These are phyloP conservation scores for Oncorhynchus gorbuscha DNA, from an alignment of 2,113 vertebrate species.

Conservation along the genomic window DNA sequence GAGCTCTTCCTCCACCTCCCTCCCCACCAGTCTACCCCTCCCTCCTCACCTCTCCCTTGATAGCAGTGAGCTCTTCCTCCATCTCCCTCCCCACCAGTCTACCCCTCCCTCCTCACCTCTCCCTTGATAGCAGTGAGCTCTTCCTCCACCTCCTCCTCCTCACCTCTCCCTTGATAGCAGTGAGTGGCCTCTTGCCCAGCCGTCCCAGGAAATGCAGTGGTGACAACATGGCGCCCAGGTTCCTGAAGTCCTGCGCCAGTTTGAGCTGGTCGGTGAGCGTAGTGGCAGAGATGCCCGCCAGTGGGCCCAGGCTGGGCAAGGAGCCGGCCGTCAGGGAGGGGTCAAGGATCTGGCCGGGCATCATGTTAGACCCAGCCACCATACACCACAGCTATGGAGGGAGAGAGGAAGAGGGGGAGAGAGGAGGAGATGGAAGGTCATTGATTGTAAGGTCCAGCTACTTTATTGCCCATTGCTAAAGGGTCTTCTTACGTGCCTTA, in stretches of 20 bases:
- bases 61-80: no score
- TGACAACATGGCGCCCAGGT: slow-evolving; percentile 86
- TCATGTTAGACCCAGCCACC: slow-evolving; percentile 82
- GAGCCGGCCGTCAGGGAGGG: slow-evolving; percentile 87
- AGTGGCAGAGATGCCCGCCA: slow-evolving; percentile 88
- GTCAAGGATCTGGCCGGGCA: slow-evolving; percentile 97
- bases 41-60: no score
- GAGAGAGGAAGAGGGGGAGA: slow-evolving; percentile 1
- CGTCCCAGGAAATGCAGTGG: slow-evolving; percentile 89
- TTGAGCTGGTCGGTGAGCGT: slow-evolving; percentile 89
- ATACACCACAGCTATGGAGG: slow-evolving; percentile 49
- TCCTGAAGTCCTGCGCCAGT: slow-evolving; percentile 83
- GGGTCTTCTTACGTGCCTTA: no score
- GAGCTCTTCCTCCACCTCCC: no score
- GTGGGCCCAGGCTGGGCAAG: slow-evolving; percentile 85
- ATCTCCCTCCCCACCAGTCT: no score
- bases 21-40: no score
- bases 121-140: no score
- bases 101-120: no score
- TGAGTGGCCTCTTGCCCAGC: slow-evolving; percentile 85
- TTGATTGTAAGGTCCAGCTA: not conserved
- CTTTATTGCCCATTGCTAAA: no score
- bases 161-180: slow-evolving; percentile 86
- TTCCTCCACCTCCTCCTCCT: slow-evolving; percentile 42
- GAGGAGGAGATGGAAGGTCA: slow-evolving; percentile 10